Evolutionary conservation across 2,797 vertebrate species (phyloP).

Genomic region (Hirundo rustica): DNA sequence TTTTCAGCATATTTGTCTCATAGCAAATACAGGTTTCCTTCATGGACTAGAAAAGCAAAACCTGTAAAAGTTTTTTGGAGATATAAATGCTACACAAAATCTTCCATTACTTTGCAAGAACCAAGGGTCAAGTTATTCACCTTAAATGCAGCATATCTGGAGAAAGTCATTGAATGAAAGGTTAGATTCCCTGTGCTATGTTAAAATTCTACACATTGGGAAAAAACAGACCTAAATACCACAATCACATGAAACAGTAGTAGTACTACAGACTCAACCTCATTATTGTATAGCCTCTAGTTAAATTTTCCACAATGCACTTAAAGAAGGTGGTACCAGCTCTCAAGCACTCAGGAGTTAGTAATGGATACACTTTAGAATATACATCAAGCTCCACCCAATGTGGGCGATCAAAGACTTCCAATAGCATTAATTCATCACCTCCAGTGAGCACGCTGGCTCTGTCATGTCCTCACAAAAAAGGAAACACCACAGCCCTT

Average conservation of each 20-base stretch:
- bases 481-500: not conserved
- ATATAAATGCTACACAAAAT: not conserved
- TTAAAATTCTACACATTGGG: not conserved
- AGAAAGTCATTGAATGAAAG: not conserved
- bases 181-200: not conserved
- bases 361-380: conserved; percentile 35
- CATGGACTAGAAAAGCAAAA: not conserved
- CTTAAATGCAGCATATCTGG: not conserved
- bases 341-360: conserved; percentile 19
- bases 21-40: not conserved
- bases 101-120: not conserved
- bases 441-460: not conserved
- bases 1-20: not conserved
- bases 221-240: not conserved
- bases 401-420: conserved; percentile 67
- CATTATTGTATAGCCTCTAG: conserved; percentile 11
- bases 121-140: not conserved
- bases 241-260: not conserved
- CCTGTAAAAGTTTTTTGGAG: not conserved
- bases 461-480: not conserved
- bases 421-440: not conserved
- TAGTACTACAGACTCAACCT: conserved; percentile 31
- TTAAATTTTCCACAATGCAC: not conserved
- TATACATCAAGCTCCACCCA: conserved; percentile 56
- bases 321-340: conserved; percentile 11